phyloP scores from a whole-genome alignment of 1,140 invertebrate genomes.

The Trichonephila clavata region DNA sequence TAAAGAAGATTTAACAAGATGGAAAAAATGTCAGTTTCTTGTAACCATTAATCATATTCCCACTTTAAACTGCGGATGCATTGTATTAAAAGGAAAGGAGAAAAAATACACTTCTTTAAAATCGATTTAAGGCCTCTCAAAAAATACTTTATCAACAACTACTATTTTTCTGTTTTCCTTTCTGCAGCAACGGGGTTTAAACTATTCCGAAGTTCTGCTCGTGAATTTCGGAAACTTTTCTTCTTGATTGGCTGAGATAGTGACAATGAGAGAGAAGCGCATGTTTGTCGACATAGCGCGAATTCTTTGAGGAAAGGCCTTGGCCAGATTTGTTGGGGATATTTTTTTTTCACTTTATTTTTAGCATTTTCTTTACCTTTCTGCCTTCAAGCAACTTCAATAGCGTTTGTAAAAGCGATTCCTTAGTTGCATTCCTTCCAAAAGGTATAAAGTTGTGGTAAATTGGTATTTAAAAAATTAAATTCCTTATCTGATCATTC shows the following conservation, averaged over 20 bases:
- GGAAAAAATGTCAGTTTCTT: conserved; percentile 31
- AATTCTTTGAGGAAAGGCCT: background rate
- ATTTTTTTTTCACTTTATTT: background rate
- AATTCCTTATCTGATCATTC: background rate
- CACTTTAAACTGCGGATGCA: background rate
- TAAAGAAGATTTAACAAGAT: conserved; percentile 28
- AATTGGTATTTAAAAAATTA: background rate
- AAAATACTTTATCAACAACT: conserved; percentile 8
- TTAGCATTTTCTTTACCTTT: background rate
- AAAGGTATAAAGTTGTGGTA: background rate
- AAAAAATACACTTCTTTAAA: conserved; percentile 30
- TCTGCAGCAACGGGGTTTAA: background rate
- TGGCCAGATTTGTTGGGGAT: background rate
- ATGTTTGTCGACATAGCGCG: conserved; percentile 19
- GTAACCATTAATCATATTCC: conserved; percentile 50
- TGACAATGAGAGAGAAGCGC: conserved; percentile 16
- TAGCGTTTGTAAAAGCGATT: background rate
- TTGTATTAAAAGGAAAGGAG: background rate
- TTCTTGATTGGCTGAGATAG: conserved; percentile 46
- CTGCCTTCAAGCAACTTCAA: background rate
- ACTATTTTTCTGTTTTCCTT: conserved; percentile 34
- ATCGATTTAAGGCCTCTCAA: conserved; percentile 25
- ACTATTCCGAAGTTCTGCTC: conserved; percentile 34
- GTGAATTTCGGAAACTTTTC: conserved; percentile 46
- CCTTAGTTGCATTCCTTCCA: background rate